These are phyloP conservation scores for Cyanoderma ruficeps DNA, from an alignment of 2,113 vertebrate species.

Conservation along the genomic window DNA sequence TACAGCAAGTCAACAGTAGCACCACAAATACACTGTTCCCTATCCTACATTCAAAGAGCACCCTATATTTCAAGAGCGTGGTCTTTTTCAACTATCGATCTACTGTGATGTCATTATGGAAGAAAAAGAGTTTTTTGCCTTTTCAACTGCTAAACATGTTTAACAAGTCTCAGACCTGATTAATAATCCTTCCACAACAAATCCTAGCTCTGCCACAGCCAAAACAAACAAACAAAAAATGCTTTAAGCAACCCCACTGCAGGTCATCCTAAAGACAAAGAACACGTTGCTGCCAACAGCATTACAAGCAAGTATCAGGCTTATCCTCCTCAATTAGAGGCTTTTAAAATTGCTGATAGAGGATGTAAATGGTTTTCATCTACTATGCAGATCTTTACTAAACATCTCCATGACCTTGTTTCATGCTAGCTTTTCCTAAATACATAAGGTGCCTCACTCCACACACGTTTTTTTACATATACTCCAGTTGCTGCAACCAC, in stretches of 20 bases:
- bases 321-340: conserved; percentile 11
- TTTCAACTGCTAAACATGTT: conserved; percentile 9
- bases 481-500: not conserved
- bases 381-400: not conserved
- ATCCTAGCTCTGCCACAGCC: not conserved
- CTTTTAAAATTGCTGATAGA: conserved; percentile 26
- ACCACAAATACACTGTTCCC: not conserved
- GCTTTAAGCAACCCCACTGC: not conserved
- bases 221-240: conserved; percentile 37
- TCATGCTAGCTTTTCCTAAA: not conserved
- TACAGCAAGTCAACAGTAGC: not conserved
- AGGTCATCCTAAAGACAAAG: conserved; percentile 29
- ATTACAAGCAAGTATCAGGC: conserved; percentile 22
- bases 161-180: conserved; percentile 24
- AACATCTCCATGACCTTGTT: not conserved
- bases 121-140: not conserved
- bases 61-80: not conserved
- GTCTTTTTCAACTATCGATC: not conserved
- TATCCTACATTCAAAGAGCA: not conserved
- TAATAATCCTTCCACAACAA: conserved; percentile 15
- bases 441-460: not conserved
- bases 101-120: not conserved
- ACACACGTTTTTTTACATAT: not conserved
- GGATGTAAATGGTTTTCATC: not conserved
- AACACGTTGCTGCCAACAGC: conserved; percentile 13